Percentiles rank a stretch among this genome's conserved stretches.
These are phyloP conservation scores for Argyra leucocephala DNA, from an alignment of 2,888 invertebrate species.

Conservation along the genomic window DNA sequence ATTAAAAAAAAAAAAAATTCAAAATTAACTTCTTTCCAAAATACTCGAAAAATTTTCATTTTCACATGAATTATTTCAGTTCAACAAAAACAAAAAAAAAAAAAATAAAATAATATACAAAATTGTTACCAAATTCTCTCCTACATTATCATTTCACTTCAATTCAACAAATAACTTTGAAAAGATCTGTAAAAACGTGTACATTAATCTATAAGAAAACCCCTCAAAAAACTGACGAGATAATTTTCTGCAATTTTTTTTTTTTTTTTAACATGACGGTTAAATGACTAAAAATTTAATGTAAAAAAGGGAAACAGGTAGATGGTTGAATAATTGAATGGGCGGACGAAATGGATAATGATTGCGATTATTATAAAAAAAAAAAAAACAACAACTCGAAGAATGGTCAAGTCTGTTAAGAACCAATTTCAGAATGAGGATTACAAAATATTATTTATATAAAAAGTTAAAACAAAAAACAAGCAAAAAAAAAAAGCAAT, in stretches of 20 bases:
- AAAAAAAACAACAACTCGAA: too few species aligned
- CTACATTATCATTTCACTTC: too few species aligned
- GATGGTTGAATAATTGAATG: not conserved
- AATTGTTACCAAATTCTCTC: too few species aligned
- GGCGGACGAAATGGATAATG: not conserved
- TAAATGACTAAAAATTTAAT: constrained; percentile 4
- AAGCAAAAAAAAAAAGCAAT: too few species aligned
- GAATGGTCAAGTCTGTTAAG: not conserved
- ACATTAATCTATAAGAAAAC: not conserved
- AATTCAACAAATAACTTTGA: not conserved
- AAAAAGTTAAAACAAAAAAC: too few species aligned
- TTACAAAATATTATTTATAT: not conserved
- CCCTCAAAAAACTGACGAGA: not conserved
- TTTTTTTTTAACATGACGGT: not conserved
- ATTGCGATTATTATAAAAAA: not conserved
- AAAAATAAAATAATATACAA: too few species aligned
- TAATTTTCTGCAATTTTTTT: too few species aligned
- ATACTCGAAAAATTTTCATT: too few species aligned
- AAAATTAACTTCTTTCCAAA: too few species aligned
- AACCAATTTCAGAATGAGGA: not conserved
- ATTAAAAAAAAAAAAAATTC: too few species aligned
- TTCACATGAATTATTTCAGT: too few species aligned
- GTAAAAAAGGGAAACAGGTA: not conserved
- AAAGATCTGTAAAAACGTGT: not conserved
- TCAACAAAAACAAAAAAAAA: too few species aligned